Base-by-base conservation (phyloP, 2,797 vertebrate genomes). In the Melanotaenia parkinsoni region DNA sequence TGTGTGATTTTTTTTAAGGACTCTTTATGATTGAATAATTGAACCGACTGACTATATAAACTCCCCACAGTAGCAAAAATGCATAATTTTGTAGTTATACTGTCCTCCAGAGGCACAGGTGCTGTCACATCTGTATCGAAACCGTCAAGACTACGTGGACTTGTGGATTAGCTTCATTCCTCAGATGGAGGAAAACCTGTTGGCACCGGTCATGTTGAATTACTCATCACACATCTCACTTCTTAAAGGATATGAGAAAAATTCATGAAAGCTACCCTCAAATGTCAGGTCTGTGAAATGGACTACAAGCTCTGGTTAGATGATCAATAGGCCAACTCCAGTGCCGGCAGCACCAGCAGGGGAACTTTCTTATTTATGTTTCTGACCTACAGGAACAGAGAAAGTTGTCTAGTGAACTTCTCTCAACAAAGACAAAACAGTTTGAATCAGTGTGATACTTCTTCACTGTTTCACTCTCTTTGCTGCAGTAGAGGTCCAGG, bases 321-420 rank as follows among this genome's bases (percentile, higher is more conserved):
- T 86, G 88, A 89, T 91, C 77, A 61, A 91, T 91, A 79, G 70
- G 77, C 62, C 79, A 70, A 57, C 80, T 72, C 69, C 62, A 70
- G 72, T 3, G 67, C 72, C 76, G 86, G 83, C 88, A 80, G 82
- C 80, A 81, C 81, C 86, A 86, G 86, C 86, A 84, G 87, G 83
- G 80, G 79, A 85, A 82, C 82, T 72, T 80, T 84, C 77, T 88
- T 88, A 88, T 90, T 89, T 90, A 89, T 90, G 86, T 61, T 80
- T 82, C 75, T 87, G 84, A 89, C 90, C 89, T 88, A 90, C 82
- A 77, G 80, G 60, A 84, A 78, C 58, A 83, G 71, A 69, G 85
- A 45, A 79, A 70, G 77, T 40, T 73, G 54, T 30, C 58, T 7
- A 37, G 67, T 60, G 33, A 85, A 82, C 70, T 77, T 72, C 61